Evolutionary conservation across 2,113 vertebrate species (phyloP).

Genomic region (Neotragus pygmaeus): DNA sequence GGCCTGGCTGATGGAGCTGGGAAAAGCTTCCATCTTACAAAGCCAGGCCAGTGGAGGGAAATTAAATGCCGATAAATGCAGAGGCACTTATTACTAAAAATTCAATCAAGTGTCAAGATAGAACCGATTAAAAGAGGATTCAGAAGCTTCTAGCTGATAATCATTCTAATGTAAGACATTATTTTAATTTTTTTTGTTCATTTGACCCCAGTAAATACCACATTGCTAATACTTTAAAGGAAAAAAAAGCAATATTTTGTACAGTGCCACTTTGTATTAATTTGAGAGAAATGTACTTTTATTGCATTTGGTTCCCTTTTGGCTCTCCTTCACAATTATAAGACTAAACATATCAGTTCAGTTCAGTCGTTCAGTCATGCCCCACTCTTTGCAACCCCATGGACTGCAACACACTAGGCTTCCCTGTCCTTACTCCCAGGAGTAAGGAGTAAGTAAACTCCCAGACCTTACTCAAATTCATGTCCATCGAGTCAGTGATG

Average conservation of each 20-base stretch:
- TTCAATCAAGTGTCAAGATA: slow-evolving; percentile 63
- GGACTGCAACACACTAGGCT: not conserved
- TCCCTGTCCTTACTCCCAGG: not conserved
- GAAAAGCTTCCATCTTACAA: slow-evolving; percentile 14
- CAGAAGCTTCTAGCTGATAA: slow-evolving; percentile 30
- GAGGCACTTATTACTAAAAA: slow-evolving; percentile 56
- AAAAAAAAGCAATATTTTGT: not conserved
- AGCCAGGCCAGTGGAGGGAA: not conserved
- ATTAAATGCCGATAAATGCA: slow-evolving; percentile 59
- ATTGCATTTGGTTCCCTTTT: slow-evolving; percentile 50
- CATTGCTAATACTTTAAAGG: slow-evolving; percentile 4
- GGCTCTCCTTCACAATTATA: slow-evolving; percentile 54
- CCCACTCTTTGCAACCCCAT: not conserved
- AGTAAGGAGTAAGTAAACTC: not conserved
- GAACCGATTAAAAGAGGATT: slow-evolving; percentile 49
- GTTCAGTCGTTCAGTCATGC: not conserved
- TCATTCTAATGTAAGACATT: slow-evolving; percentile 8
- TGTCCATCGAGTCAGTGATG: not conserved
- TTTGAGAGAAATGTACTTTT: slow-evolving; percentile 60
- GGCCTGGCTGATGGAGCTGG: not conserved
- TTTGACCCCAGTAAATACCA: slow-evolving; percentile 37
- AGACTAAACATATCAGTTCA: slow-evolving; percentile 36
- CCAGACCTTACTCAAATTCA: not conserved
- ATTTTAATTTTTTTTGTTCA: slow-evolving; percentile 47
- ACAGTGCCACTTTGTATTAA: slow-evolving; percentile 45